These are phyloP conservation scores for Campaea margaritaria DNA, from an alignment of 2,888 invertebrate species.

Conservation along the genomic window DNA sequence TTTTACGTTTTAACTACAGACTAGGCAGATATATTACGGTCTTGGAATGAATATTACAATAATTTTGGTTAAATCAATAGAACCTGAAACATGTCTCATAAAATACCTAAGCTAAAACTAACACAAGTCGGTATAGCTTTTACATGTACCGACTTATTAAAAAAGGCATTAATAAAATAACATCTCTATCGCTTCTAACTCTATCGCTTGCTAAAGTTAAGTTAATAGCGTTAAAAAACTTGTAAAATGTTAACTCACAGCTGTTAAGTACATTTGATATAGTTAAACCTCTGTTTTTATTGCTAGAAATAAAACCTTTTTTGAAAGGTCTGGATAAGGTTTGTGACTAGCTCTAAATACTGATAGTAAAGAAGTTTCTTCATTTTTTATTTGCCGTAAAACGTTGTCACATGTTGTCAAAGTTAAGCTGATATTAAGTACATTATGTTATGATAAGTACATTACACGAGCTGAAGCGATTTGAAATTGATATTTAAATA, in stretches of 20 bases:
- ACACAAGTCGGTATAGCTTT: no score
- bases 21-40: no score
- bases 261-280: slow-evolving; percentile 25
- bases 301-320: slow-evolving; percentile 33
- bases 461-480: background rate
- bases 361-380: slow-evolving; percentile 22
- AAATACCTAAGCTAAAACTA: no score
- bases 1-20: no score
- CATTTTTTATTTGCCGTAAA: slow-evolving; percentile 17
- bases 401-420: background rate
- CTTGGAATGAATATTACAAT: no score
- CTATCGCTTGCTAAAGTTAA: background rate
- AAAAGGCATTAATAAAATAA: background rate
- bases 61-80: no score
- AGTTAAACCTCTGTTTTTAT: slow-evolving; percentile 35
- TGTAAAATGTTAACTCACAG: slow-evolving; percentile 13
- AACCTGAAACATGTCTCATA: no score
- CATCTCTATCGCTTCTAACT: slow-evolving; percentile 5
- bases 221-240: slow-evolving; percentile 13
- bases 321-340: slow-evolving; percentile 22
- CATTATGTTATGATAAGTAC: background rate
- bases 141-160: no score
- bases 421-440: background rate
- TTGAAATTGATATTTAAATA: background rate
- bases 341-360: slow-evolving; percentile 16